Percentiles rank a stretch among this genome's conserved stretches.
phyloP scores from a whole-genome alignment of 1,140 invertebrate genomes.

The Nylanderia fulva region DNA sequence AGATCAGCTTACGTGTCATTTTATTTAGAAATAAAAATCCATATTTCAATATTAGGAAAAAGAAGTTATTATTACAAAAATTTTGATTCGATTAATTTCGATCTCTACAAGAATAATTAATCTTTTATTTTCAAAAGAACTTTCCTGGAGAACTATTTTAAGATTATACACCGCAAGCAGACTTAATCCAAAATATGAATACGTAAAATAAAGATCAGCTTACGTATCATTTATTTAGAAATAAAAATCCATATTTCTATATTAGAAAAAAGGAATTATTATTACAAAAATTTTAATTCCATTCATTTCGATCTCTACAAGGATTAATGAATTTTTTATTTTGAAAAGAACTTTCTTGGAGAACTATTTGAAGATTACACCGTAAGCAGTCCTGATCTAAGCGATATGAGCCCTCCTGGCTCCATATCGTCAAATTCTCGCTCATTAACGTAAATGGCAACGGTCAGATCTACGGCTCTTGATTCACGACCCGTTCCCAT shows the following conservation, averaged over 20 bases:
- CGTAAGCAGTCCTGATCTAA: background rate
- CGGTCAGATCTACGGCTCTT: constrained; percentile 18
- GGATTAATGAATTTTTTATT: background rate
- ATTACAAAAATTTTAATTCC: background rate
- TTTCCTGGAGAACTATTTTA: no score
- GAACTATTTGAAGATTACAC: no score
- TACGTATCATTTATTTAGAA: background rate
- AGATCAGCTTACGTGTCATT: no score
- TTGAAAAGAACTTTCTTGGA: background rate
- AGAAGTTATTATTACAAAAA: background rate
- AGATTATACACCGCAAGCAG: background rate
- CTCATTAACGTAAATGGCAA: constrained; percentile 36
- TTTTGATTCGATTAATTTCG: background rate
- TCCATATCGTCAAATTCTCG: background rate
- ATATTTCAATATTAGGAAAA: background rate
- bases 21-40: constrained; percentile 5
- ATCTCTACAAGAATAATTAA: background rate
- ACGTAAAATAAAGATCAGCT: no score
- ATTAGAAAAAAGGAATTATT: background rate
- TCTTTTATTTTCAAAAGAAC: background rate
- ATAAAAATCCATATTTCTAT: constrained; percentile 1
- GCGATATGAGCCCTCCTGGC: background rate
- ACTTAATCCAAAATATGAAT: background rate
- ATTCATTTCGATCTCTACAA: background rate
- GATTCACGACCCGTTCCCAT: constrained; percentile 51